Base-by-base conservation (phyloP, 1,140 invertebrate genomes). In the Anastatus disparis region DNA sequence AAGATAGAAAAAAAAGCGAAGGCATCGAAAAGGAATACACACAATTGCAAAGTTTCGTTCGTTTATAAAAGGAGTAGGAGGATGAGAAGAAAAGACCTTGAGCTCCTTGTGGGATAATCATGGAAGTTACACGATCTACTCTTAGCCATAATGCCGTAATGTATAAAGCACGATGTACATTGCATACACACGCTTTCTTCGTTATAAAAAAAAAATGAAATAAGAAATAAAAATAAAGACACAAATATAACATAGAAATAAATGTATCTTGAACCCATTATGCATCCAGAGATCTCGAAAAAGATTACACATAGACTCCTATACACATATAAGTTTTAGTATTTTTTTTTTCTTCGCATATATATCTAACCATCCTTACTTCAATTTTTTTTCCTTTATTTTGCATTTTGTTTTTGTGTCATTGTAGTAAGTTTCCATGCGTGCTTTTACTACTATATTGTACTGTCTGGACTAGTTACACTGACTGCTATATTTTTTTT, bases 61-160 rank as follows among this genome's bases (percentile, higher is more conserved):
- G 35, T n/a, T n/a, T n/a, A n/a, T n/a, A n/a, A n/a, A n/a, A n/a
- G n/a, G n/a, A n/a, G n/a, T n/a, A n/a, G n/a, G 74, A 73, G 76
- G 74, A 75, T 72, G 71, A 73, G 76, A 35, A 35, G n/a, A 70
- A 67, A 68, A 69, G 73, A 76, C 79, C 79, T 80, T 80, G 79
- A 73, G 78, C 79, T 79, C 78, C 46, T 79, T 80, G 78, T 75
- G 70, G 70, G 74, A 79, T 79, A 79, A 80, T 80, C 75, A 80
- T 79, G 75, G 61, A 79, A 70, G 77, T 78, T 79, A 79, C 74
- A 78, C 78, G 79, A 75, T 75, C 65, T n/a, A n/a, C 73, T 61
- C 72, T 6, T 35, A 10, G 70, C 71, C 62, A 73, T 79, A 78
- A 80, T 78, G 70, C 73, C 68, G 74, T 75, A 78, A 79, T 79